These are phyloP conservation scores for Coranthus polyacanthus DNA, from an alignment of 2,797 vertebrate species.

Conservation along the genomic window DNA sequence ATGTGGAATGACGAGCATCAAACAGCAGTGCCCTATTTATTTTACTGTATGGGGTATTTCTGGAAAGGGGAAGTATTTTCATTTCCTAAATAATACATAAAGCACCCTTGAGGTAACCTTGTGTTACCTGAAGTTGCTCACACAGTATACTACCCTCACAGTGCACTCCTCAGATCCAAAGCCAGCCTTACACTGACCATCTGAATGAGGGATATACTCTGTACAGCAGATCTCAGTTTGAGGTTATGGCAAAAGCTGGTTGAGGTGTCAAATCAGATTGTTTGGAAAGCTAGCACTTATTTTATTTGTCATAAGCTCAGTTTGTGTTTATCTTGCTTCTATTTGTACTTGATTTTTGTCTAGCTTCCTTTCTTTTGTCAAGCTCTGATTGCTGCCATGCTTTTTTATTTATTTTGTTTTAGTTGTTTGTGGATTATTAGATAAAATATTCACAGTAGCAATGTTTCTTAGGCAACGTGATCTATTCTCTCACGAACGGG, in stretches of 20 bases:
- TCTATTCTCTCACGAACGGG: too few species aligned
- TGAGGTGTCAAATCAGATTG: too few species aligned
- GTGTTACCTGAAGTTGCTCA: constrained; percentile 6
- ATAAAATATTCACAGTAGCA: constrained; percentile 22
- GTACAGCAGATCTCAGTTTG: not conserved
- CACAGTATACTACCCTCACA: constrained; percentile 22
- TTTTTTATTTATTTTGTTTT: too few species aligned
- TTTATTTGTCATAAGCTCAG: not conserved
- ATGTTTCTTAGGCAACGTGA: constrained; percentile 17
- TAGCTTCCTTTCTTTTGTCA: too few species aligned
- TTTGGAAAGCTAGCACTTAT: constrained; percentile 1
- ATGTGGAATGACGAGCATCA: constrained; percentile 40
- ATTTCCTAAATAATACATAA: constrained; percentile 59
- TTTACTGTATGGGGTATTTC: constrained; percentile 39
- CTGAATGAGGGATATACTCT: not conserved
- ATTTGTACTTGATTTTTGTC: constrained; percentile 11
- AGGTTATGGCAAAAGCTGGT: not conserved
- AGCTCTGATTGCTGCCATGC: not conserved
- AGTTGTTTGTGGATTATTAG: not conserved
- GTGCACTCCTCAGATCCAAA: constrained; percentile 6
- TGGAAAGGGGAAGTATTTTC: constrained; percentile 43
- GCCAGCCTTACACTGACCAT: not conserved
- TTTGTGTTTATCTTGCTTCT: not conserved
- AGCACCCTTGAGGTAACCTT: constrained; percentile 38
- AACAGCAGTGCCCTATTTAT: constrained; percentile 33